Evolutionary conservation across 2,888 invertebrate genomes (phyloP), one percentile per base, ranked within the genome.

Genomic region (Xestia sexstrigata): DNA sequence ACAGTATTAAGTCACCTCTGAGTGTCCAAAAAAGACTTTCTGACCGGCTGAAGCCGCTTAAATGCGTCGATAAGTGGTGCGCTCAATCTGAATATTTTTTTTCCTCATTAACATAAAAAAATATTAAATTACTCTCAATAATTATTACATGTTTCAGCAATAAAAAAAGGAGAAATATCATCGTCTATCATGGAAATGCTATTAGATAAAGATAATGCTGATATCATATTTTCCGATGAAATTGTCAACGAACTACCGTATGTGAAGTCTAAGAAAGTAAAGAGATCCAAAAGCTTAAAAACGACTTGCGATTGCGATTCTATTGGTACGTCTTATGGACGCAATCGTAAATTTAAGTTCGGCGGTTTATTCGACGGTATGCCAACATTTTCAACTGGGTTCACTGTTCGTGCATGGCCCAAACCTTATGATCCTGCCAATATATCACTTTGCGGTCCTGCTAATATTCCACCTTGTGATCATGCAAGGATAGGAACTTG

Each of bases 141-240:
- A 23, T 39, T 30, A 63, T 39, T 11, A 42, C 49, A 73, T 15
- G 17, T 86, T 86, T 62, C 80, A 83, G 83, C 87, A 20, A 74
- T 87, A 9, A 67, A 60, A 60, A 73, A 75, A 39, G 82, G 75
- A 23, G 63, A 87, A 42, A 70, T 84, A 23, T 49, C 83, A 68
- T 87, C 87, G 23, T 84, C 87, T 52, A 72, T 87, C 17, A 72
- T 83, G 66, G 72, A 87, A 67, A 60, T 79, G 13, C 23, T 83
- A 42, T 62, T 73, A 67, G 39, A 87, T 63, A 87, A 79, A 75
- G 80, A 83, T 45, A 84, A 83, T 49, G 62, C 87, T 70, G 87
- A 66, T 26, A 60, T 87, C 30, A 84, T 87, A 70, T 87, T 74
- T 84, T 83, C 87, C 23, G 66, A 84, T 42, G 63, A 84, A 74